Conservation (phyloP, 2,113 vertebrate genomes). For the Amblyornis subalaris region DNA sequence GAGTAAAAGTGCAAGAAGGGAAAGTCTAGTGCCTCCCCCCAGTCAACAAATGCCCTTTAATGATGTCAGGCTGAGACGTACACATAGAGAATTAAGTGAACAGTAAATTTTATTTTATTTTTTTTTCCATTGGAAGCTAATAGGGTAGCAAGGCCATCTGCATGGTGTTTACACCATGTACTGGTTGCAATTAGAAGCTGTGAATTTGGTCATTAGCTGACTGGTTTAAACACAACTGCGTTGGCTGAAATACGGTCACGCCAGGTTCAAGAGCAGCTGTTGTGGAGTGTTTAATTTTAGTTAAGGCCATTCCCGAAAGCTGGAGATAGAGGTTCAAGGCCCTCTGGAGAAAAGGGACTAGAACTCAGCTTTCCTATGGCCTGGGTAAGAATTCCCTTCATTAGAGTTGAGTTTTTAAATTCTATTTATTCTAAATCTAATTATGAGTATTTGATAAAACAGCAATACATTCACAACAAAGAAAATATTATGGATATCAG, state of each 20-base stretch:
- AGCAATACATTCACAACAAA: background rate
- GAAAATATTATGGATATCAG: background rate
- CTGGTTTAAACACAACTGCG: background rate
- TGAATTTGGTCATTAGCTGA: constrained; percentile 27
- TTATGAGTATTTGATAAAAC: background rate
- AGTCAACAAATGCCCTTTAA: background rate
- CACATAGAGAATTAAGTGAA: background rate
- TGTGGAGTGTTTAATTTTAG: background rate
- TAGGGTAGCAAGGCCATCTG: constrained; percentile 24
- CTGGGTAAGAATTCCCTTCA: background rate
- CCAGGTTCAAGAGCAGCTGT: background rate
- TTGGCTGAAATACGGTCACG: background rate
- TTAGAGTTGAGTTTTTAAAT: background rate
- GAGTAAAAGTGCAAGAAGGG: background rate
- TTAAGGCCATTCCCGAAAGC: background rate
- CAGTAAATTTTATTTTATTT: background rate
- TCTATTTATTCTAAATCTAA: background rate
- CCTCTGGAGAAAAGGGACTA: background rate
- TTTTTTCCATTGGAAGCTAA: background rate
- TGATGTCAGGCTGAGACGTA: background rate
- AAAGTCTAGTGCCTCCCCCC: background rate
- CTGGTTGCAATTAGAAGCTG: constrained; percentile 37
- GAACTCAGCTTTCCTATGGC: background rate
- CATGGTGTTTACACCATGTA: constrained; percentile 9
- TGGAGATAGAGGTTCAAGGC: background rate